Evolutionary conservation across 2,888 invertebrate genomes (phyloP).

Genomic region (Meteorus cinctellus): DNA sequence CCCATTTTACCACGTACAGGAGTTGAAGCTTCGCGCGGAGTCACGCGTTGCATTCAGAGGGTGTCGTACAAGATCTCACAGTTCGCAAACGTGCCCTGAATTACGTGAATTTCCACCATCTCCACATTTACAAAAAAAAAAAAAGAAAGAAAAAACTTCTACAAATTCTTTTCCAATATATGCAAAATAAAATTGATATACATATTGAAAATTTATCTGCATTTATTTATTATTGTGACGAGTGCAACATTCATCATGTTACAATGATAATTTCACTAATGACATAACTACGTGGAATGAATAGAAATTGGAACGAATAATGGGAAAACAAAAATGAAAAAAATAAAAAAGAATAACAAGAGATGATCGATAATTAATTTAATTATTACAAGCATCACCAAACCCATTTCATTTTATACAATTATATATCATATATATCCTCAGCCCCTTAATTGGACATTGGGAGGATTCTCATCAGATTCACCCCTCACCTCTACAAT

Average conservation of each 20-base stretch:
- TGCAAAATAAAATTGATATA: slow-evolving; percentile 10
- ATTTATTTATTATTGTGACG: neutral
- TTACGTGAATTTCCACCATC: neutral
- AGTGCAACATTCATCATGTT: neutral
- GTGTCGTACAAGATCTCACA: neutral
- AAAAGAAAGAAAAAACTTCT: neutral
- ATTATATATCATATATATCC: neutral
- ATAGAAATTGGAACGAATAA: neutral
- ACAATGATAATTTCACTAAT: neutral
- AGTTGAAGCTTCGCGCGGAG: neutral
- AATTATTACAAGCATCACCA: neutral
- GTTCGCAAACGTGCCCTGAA: slow-evolving; percentile 21
- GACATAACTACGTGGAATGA: neutral
- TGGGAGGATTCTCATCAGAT: neutral
- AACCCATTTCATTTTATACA: neutral
- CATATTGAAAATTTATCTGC: neutral
- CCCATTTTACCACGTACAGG: neutral
- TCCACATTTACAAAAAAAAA: neutral
- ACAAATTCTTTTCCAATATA: neutral
- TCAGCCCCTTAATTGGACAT: slow-evolving; percentile 26
- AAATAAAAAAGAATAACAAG: neutral
- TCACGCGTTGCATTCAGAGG: slow-evolving; percentile 2
- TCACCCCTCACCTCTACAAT: slow-evolving; percentile 1
- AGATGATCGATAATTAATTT: neutral
- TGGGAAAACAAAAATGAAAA: neutral